These are phyloP conservation scores for Halictus rubicundus DNA, from an alignment of 1,140 invertebrate genomes.

Conservation along the genomic window DNA sequence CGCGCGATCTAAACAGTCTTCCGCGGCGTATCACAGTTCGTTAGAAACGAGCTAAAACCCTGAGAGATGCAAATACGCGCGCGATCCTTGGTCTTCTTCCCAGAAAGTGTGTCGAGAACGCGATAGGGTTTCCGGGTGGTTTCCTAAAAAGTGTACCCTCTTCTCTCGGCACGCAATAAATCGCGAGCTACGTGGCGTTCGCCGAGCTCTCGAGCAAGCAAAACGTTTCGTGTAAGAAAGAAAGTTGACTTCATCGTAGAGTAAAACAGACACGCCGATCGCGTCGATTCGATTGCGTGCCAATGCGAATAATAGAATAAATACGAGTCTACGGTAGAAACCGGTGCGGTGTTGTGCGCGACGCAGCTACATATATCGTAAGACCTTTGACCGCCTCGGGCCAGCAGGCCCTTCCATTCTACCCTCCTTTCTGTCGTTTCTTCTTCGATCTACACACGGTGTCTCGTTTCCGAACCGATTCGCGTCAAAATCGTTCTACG, in stretches of 20 bases:
- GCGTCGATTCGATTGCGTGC: conserved; percentile 19
- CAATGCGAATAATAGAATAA: conserved; percentile 27
- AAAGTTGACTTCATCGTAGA: not conserved
- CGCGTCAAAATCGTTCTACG: conserved; percentile 29
- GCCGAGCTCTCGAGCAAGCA: not conserved
- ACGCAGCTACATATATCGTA: conserved; percentile 41
- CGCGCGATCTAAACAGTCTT: conserved; percentile 9
- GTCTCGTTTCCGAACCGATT: conserved; percentile 4
- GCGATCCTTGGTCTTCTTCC: not conserved
- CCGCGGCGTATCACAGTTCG: conserved; percentile 1
- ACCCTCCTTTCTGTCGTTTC: too few species aligned
- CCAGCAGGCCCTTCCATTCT: not conserved
- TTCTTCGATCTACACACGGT: not conserved
- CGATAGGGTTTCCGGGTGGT: not conserved
- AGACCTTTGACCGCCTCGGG: not conserved
- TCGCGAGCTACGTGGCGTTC: not conserved
- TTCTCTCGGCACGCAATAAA: conserved; percentile 38
- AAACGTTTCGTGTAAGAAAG: not conserved
- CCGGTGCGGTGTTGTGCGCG: conserved; percentile 53
- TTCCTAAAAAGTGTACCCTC: conserved; percentile 17
- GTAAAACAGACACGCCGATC: not conserved
- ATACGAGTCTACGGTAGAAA: conserved; percentile 52
- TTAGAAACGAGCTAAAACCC: conserved; percentile 25
- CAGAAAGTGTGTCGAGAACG: not conserved
- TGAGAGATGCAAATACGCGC: conserved; percentile 33